Conservation (phyloP, 2,888 invertebrate species). For the Ptychoptera contaminata region DNA sequence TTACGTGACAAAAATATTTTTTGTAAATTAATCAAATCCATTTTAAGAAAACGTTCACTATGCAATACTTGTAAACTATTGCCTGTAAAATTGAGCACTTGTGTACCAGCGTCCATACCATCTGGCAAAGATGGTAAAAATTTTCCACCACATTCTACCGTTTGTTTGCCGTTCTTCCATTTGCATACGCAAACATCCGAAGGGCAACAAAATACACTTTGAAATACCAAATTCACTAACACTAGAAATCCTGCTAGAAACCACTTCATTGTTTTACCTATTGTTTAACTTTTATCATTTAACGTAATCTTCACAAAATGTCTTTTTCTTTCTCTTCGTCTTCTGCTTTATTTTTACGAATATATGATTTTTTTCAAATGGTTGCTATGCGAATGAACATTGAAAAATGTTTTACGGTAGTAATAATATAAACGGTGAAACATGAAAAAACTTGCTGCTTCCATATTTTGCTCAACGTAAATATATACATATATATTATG, state of each 20-base stretch:
- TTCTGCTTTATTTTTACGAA: too few relatives aligned
- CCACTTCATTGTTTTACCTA: conserved; percentile 3
- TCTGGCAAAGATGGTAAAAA: conserved; percentile 61
- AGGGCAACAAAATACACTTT: conserved; percentile 38
- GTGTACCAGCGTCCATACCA: conserved; percentile 67
- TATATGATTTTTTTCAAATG: too few relatives aligned
- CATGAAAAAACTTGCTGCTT: too few relatives aligned
- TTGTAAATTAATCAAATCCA: conserved; percentile 71
- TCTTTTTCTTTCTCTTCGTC: too few relatives aligned
- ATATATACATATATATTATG: too few relatives aligned
- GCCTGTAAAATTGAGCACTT: conserved; percentile 71
- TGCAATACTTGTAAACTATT: conserved; percentile 67
- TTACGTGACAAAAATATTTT: conserved; percentile 70
- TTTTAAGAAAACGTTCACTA: conserved; percentile 60
- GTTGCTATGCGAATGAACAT: too few relatives aligned
- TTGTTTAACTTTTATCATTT: not conserved
- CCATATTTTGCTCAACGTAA: too few relatives aligned
- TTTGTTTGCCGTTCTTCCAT: conserved; percentile 86
- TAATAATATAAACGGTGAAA: too few relatives aligned
- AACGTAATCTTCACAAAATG: not conserved
- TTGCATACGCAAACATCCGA: conserved; percentile 64
- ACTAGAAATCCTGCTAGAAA: conserved; percentile 2
- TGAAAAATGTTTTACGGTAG: too few relatives aligned
- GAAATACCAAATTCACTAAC: conserved; percentile 1
- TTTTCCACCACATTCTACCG: conserved; percentile 72